Conservation (phyloP, 2,888 invertebrate genomes). For the Trichopoda pennipes region DNA sequence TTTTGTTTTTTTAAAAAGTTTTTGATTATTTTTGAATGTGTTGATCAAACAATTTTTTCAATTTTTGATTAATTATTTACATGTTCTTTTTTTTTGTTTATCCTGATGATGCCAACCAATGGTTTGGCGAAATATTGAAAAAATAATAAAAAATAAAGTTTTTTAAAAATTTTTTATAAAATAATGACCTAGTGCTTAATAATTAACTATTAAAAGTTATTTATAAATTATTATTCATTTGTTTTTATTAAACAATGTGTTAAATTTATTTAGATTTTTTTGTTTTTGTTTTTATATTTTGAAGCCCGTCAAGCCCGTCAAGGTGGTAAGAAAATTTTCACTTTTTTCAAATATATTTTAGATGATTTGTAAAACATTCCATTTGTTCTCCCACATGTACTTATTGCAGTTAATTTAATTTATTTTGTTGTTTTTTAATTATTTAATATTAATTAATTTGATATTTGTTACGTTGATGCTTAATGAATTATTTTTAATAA, state of each 20-base stretch:
- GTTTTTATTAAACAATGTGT: conserved; percentile 40
- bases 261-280: conserved; percentile 29
- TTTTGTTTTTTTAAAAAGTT: too few relatives aligned
- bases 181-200: too few relatives aligned
- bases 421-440: conserved; percentile 1
- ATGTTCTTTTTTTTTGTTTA: too few relatives aligned
- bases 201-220: too few relatives aligned
- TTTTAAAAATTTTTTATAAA: too few relatives aligned
- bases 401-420: conserved; percentile 18
- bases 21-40: too few relatives aligned
- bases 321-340: conserved; percentile 34
- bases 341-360: neutral
- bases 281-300: conserved; percentile 16
- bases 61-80: too few relatives aligned
- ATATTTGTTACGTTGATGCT: conserved; percentile 1
- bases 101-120: too few relatives aligned
- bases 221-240: too few relatives aligned
- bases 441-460: conserved; percentile 36
- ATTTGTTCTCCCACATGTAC: conserved; percentile 19
- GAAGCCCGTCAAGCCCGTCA: conserved; percentile 6
- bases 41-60: too few relatives aligned
- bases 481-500: neutral
- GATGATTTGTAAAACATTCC: conserved; percentile 32
- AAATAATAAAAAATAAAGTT: too few relatives aligned
- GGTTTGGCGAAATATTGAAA: too few relatives aligned